A percentile compares a stretch with the other conserved stretches of the same genome.
Conservation (phyloP, 2,888 invertebrate genomes). For the Luperina nickerlii region DNA sequence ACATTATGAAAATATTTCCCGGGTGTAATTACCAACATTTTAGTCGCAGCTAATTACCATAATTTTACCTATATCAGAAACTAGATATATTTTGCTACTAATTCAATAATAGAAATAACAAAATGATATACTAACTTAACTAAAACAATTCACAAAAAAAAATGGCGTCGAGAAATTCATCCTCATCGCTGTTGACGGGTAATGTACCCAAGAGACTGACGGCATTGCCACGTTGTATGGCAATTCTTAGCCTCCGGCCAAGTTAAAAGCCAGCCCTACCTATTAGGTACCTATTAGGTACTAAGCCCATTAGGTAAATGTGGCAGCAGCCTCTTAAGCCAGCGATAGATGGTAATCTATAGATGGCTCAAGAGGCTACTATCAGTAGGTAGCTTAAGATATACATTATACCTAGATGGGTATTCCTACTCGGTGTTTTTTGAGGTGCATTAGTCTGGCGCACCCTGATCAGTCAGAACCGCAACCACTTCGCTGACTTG, state of each 20-base stretch:
- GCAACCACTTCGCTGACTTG: neutral
- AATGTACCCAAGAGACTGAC: neutral
- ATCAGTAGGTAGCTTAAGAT: neutral
- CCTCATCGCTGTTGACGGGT: neutral
- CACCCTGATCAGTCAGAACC: neutral
- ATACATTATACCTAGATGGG: neutral
- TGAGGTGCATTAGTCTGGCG: neutral
- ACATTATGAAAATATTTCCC: constrained; percentile 22
- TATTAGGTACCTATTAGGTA: neutral
- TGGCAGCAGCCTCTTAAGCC: too few relatives aligned
- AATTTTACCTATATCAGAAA: neutral
- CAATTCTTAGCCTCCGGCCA: neutral
- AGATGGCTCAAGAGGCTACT: neutral
- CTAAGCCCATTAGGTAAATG: neutral
- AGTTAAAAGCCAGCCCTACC: too few relatives aligned
- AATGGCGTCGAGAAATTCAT: neutral
- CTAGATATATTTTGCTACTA: neutral
- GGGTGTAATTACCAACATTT: constrained; percentile 3
- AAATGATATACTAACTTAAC: too few relatives aligned
- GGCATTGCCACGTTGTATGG: neutral
- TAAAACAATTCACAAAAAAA: neutral
- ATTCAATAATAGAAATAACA: neutral
- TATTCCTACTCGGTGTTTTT: neutral
- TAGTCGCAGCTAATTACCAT: neutral
- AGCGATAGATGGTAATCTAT: neutral